These are phyloP conservation scores for Siphlonurus alternatus DNA, from an alignment of 2,888 invertebrate genomes.

Conservation along the genomic window DNA sequence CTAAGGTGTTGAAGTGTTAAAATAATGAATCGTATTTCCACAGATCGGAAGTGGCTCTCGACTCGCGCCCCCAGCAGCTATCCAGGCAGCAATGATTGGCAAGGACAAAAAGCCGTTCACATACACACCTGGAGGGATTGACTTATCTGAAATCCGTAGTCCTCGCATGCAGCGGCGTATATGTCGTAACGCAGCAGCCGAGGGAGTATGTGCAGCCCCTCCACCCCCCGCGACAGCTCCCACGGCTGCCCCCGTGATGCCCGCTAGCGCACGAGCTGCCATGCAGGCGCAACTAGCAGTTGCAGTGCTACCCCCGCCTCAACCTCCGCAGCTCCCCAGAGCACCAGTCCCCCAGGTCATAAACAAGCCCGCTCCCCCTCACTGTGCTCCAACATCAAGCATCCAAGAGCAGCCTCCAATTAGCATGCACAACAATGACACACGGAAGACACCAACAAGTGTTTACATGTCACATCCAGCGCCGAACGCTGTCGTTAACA, in stretches of 20 bases:
- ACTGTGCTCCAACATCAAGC: background rate
- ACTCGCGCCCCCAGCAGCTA: slow-evolving; percentile 66
- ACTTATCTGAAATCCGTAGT: slow-evolving; percentile 75
- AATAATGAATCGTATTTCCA: no score
- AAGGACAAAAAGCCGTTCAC: slow-evolving; percentile 94
- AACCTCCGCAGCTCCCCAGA: background rate
- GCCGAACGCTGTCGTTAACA: background rate
- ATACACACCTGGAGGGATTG: slow-evolving; percentile 87
- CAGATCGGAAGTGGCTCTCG: background rate
- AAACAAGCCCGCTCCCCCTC: background rate
- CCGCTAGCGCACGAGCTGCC: slow-evolving; percentile 44
- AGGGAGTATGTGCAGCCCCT: slow-evolving; percentile 43
- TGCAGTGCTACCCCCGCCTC: slow-evolving; percentile 35
- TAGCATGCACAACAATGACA: background rate
- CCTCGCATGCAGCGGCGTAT: slow-evolving; percentile 75
- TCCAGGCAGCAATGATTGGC: slow-evolving; percentile 92
- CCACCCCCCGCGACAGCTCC: slow-evolving; percentile 26
- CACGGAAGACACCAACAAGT: background rate
- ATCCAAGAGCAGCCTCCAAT: background rate
- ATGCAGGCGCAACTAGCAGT: slow-evolving; percentile 45
- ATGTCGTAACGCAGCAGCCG: slow-evolving; percentile 49
- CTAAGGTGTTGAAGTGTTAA: no score
- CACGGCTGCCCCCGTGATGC: slow-evolving; percentile 22
- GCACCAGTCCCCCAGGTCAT: no score
- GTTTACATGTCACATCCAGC: background rate